Conservation (phyloP, 2,797 vertebrate genomes). For the Notolabrus celidotus region DNA sequence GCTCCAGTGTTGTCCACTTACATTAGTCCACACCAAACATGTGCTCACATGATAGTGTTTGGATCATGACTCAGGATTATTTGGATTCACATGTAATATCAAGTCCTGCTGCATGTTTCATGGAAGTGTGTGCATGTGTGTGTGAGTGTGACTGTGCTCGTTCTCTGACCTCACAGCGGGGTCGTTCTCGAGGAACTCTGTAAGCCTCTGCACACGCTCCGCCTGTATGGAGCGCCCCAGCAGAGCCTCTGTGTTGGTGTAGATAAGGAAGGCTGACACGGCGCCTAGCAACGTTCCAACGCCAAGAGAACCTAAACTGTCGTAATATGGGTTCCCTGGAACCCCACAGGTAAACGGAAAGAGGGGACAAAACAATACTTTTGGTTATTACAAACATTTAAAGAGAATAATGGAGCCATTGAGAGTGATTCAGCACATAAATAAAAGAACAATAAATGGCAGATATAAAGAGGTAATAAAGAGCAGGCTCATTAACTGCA, state of each 20-base stretch:
- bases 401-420: background rate
- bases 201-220: slow-evolving; percentile 96
- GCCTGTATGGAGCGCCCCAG: slow-evolving; percentile 95
- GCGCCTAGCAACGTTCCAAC: slow-evolving; percentile 93
- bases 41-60: background rate
- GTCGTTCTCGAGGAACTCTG: slow-evolving; percentile 95
- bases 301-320: slow-evolving; percentile 94
- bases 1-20: background rate
- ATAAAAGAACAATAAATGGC: slow-evolving; percentile 2
- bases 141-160: background rate
- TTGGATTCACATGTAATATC: background rate
- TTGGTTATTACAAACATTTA: background rate
- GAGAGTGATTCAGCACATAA: too few species aligned
- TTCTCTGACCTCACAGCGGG: slow-evolving; percentile 92
- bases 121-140: background rate
- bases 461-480: background rate
- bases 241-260: slow-evolving; percentile 97
- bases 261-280: slow-evolving; percentile 97
- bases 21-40: background rate
- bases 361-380: background rate
- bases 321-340: slow-evolving; percentile 94
- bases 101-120: slow-evolving; percentile 1
- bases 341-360: background rate
- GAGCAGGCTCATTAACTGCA: background rate
- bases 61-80: background rate